Conservation (phyloP, 2,888 invertebrate genomes). For the Beris chalybata region DNA sequence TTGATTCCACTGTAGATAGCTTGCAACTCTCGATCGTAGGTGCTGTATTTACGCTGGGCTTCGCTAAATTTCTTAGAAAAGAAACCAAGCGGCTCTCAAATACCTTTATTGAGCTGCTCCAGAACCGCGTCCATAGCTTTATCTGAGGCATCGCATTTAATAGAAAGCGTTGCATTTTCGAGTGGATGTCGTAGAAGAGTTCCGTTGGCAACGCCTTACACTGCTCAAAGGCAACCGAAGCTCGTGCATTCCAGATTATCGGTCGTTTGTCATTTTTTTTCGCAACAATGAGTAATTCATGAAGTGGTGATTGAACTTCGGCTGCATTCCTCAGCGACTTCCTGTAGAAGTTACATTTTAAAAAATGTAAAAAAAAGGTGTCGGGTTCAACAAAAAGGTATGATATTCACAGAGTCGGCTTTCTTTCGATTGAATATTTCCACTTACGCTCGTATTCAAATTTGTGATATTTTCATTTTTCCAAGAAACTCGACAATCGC, state of each 20-base stretch:
- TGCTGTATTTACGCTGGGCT: not conserved
- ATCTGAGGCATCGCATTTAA: slow-evolving; percentile 1
- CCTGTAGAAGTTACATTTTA: no score
- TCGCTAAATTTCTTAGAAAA: slow-evolving; percentile 5
- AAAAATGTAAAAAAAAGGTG: no score
- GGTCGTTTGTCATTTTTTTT: not conserved
- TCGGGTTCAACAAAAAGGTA: no score
- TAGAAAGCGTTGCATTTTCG: not conserved
- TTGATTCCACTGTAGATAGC: not conserved
- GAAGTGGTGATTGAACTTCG: no score
- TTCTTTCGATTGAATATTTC: no score
- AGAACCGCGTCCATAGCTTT: slow-evolving; percentile 4
- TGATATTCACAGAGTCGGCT: no score
- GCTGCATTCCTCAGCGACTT: no score
- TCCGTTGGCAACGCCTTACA: not conserved
- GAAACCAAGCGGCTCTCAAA: slow-evolving; percentile 5
- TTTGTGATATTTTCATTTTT: no score
- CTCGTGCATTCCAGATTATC: slow-evolving; percentile 4
- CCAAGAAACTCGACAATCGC: no score
- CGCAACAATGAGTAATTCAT: not conserved
- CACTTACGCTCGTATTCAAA: no score
- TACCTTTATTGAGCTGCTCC: not conserved
- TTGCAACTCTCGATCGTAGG: not conserved
- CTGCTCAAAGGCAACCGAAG: not conserved
- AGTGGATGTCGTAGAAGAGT: no score